These are phyloP conservation scores for Callochromis pleurospilus DNA, from an alignment of 2,113 vertebrate genomes.

Conservation along the genomic window DNA sequence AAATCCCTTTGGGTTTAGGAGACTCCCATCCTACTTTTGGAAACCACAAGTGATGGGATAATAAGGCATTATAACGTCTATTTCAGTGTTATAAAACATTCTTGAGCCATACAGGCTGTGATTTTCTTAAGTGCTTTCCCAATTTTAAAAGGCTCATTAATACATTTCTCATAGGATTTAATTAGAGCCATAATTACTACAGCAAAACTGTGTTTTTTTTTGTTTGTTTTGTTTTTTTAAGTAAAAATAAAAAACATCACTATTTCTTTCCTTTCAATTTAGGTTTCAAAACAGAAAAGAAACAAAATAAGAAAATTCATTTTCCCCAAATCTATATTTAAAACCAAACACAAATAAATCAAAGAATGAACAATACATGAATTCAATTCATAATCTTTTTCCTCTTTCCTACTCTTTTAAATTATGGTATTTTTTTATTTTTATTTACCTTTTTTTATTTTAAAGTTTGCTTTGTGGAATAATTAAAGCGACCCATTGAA, in stretches of 20 bases:
- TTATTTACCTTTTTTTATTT: not conserved
- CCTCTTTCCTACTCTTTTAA: not conserved
- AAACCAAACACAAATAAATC: not conserved
- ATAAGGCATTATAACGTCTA: not conserved
- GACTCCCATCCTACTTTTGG: not conserved
- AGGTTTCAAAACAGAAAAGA: not conserved
- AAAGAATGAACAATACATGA: not conserved
- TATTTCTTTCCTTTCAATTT: not conserved
- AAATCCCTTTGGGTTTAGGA: not conserved
- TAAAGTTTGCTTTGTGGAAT: not conserved
- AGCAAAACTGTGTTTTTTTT: not conserved
- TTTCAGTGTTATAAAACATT: not conserved
- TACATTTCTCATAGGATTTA: not conserved
- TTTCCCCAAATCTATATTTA: not conserved
- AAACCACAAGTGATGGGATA: not conserved
- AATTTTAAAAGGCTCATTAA: not conserved
- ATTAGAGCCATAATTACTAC: not conserved
- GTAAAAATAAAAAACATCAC: not conserved
- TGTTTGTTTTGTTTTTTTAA: not conserved
- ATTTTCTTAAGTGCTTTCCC: not conserved
- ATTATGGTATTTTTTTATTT: rapidly evolving
- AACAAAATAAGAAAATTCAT: not conserved
- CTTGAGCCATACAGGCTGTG: not conserved
- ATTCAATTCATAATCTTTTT: not conserved
- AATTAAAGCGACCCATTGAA: not conserved